Base-by-base conservation (phyloP, 2,113 vertebrate species). In the Micronisus gabar region DNA sequence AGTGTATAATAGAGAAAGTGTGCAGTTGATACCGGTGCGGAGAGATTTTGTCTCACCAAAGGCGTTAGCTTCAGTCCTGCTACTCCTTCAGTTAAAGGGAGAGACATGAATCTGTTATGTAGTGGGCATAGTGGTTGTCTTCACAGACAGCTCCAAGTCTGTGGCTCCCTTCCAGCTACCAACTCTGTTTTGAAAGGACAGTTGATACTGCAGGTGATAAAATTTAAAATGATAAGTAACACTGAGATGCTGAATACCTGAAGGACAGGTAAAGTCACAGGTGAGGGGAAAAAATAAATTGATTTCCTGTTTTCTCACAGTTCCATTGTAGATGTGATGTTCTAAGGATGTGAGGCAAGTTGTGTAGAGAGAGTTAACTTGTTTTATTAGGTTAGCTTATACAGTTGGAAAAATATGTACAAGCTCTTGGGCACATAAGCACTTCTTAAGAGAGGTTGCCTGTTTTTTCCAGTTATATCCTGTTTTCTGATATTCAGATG, bases 11-110 rank as follows among this genome's bases (percentile, higher is more conserved):
- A 38, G 47, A n/a, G 38, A 45, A 63, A 38, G 8, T 29, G 19
- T 59, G 25, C 6, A 0, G 41, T 41, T 91, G 32, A 74, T 38
- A 70, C 6, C 29, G 41, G 1, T 58, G 41, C 0, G 2, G 17
- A 9, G 30, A 13, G 5, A n/a, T 78, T 94, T 94, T 90, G 9
- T 63, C 58, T 71, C 20, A 32, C 10, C 47, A n/a, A 41, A 71
- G 45, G 8, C 7, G 1, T 89, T 84, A 34, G 15, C 15, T 73
- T 20, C 41, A 50, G 40, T 71, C 59, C 45, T 87, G 61, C 22
- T 74, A 5, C 19, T 50, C 20, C 29, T 50, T 34, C n/a, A 34
- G 15, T 23, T 70, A 53, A 90, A 81, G 15, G 36, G 25, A 52
- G 30, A 65, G 34, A 43, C 3, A 0, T 34, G 16, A n/a, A 12